A percentile compares a stretch with the other conserved stretches of the same genome.
Evolutionary conservation across 2,113 vertebrate genomes (phyloP).

Genomic region (Dipodomys stephensi): DNA sequence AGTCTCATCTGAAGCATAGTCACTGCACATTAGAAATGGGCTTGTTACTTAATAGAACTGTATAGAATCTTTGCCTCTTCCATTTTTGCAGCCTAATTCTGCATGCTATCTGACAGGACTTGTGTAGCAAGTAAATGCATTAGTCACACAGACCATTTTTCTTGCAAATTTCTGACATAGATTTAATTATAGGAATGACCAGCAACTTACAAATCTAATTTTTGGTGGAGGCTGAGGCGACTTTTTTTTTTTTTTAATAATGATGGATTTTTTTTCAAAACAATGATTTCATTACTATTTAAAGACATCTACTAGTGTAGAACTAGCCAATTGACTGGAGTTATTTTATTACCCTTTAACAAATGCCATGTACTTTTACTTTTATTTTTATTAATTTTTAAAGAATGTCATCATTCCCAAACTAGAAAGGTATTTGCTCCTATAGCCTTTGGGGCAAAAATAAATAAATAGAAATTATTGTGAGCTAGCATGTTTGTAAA

Average conservation of each 20-base stretch:
- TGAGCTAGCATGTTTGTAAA: slow-evolving; percentile 59
- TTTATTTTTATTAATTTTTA: slow-evolving; percentile 79
- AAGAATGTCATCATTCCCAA: slow-evolving; percentile 80
- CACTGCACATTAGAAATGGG: slow-evolving; percentile 53
- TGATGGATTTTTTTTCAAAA: slow-evolving; percentile 89
- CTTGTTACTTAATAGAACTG: slow-evolving; percentile 84
- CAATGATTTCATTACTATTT: slow-evolving; percentile 91
- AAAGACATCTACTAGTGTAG: slow-evolving; percentile 86
- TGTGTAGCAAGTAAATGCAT: slow-evolving; percentile 90
- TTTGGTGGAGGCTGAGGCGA: slow-evolving; percentile 87
- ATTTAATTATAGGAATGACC: slow-evolving; percentile 93
- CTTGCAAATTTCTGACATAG: slow-evolving; percentile 91
- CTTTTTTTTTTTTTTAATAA: slow-evolving; percentile 89
- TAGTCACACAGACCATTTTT: slow-evolving; percentile 91
- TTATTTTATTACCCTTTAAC: slow-evolving; percentile 85
- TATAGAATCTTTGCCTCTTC: slow-evolving; percentile 86
- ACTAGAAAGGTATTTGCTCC: slow-evolving; percentile 22
- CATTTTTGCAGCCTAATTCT: slow-evolving; percentile 84
- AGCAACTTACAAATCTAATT: slow-evolving; percentile 93
- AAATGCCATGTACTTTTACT: slow-evolving; percentile 79
- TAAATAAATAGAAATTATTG: slow-evolving; percentile 61
- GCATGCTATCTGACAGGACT: slow-evolving; percentile 88
- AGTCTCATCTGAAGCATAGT: slow-evolving; percentile 24
- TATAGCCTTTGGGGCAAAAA: slow-evolving; percentile 44
- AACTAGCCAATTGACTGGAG: slow-evolving; percentile 87